phyloP scores from a whole-genome alignment of 2,888 invertebrate genomes.

The Graphium colonna region DNA sequence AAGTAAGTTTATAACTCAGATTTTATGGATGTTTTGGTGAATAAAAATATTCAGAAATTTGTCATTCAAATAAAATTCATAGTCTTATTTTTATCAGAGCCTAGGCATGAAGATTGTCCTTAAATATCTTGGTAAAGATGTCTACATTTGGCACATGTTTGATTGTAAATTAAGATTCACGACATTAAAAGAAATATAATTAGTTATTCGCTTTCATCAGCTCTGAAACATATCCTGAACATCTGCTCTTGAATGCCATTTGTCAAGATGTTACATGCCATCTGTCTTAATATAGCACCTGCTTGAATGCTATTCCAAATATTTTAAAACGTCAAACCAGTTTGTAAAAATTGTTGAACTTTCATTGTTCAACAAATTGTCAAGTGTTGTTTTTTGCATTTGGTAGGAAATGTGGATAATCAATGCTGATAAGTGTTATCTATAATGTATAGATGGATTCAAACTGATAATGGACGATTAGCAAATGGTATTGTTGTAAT shows the following conservation, averaged over 20 bases:
- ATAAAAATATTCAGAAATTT: not conserved
- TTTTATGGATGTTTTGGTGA: not conserved
- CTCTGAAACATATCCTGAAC: not conserved
- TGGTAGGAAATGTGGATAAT: slow-evolving; percentile 1
- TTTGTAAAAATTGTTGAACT: not conserved
- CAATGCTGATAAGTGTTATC: slow-evolving; percentile 7
- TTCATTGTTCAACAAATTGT: too few relatives aligned
- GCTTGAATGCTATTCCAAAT: not conserved
- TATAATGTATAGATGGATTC: not conserved
- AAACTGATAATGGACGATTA: not conserved
- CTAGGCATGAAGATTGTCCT: too few relatives aligned
- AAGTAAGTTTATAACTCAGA: slow-evolving; percentile 63
- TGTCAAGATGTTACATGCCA: slow-evolving; percentile 7
- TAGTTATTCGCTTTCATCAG: too few relatives aligned
- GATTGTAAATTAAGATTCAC: too few relatives aligned
- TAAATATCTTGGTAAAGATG: not conserved
- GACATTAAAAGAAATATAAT: too few relatives aligned
- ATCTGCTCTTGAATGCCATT: slow-evolving; percentile 8
- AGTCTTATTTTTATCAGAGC: too few relatives aligned
- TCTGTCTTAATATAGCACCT: slow-evolving; percentile 11
- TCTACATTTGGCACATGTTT: too few relatives aligned
- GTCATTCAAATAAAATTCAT: not conserved
- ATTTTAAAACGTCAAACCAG: not conserved
- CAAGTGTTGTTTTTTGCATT: not conserved
- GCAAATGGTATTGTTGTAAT: not conserved